Base-by-base conservation (phyloP, 2,888 invertebrate genomes). In the Metellina segmentata region DNA sequence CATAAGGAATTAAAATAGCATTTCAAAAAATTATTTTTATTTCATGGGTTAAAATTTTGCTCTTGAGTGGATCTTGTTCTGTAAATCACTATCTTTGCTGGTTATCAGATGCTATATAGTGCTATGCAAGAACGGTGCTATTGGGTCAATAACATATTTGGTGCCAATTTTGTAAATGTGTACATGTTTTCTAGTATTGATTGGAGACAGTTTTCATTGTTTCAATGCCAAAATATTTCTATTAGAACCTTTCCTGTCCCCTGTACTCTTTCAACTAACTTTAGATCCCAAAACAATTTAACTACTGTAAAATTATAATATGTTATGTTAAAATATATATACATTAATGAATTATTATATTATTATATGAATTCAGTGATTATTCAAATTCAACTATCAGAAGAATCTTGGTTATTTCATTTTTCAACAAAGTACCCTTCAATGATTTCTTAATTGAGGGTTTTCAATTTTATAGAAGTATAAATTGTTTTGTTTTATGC, bases 151-250 rank as follows among this genome's bases (percentile, higher is more conserved):
- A 87, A 83, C 70, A 81, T 78, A 71, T 83, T 91, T 89, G 92
- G 92, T 92, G 92, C 92, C 92, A 92, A 92, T 81, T 92, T 92
- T 92, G 92, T 92, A 89, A 70, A 85, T 92, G 89, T 92, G 86
- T 92, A 89, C 71, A 85, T 89, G 92, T 92, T 92, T 91, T 91
- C 61, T 16, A 82, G 74, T 74, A 79, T 86, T 77, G 81, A 85
- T 79, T 79, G 51, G 71, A 87, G 72, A 77, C 51, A 81, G 53
- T 82, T 81, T 91, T 87, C 75, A 79, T 69, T 88, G 72, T 81
- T 61, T 61, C 77, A 83, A 69, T 90, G 90, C 90, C 90, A 90
- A 90, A 90, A 89, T 89, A 79, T 81, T 75, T 72, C 9, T 72
- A 72, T 7, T 16, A 77, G 8, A 77, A 51, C 11, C 48, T 49